phyloP scores from a whole-genome alignment of 2,888 invertebrate species.

The Alcis repandata region DNA sequence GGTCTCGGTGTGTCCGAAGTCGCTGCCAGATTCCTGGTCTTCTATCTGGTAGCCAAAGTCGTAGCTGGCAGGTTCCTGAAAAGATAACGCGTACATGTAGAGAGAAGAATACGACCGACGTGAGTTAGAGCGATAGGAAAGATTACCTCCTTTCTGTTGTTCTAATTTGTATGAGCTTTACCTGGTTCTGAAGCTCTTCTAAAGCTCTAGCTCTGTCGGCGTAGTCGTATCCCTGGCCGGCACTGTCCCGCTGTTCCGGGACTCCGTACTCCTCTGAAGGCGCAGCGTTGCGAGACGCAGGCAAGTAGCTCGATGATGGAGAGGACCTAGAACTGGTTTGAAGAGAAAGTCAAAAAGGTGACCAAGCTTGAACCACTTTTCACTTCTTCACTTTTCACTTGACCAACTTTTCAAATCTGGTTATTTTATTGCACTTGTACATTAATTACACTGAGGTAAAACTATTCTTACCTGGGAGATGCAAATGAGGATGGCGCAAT shows the following conservation, averaged over 20 bases:
- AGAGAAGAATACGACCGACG: neutral
- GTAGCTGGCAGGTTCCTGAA: constrained; percentile 89
- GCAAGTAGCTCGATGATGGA: constrained; percentile 63
- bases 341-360: too few relatives aligned
- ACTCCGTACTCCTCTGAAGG: constrained; percentile 75
- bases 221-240: constrained; percentile 64
- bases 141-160: too few relatives aligned
- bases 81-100: neutral
- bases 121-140: neutral
- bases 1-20: constrained; percentile 89
- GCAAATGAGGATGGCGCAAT: constrained; percentile 66
- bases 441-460: too few relatives aligned
- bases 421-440: too few relatives aligned
- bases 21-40: constrained; percentile 87
- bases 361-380: too few relatives aligned
- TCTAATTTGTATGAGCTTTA: constrained; percentile 40
- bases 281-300: constrained; percentile 57
- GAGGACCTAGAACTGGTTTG: constrained; percentile 34
- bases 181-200: constrained; percentile 68
- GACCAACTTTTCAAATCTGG: constrained; percentile 59
- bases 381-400: too few relatives aligned
- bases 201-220: constrained; percentile 55
- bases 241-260: constrained; percentile 75
- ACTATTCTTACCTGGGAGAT: too few relatives aligned
- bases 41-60: constrained; percentile 89